Evolutionary conservation across 2,888 invertebrate genomes (phyloP).

Genomic region (Rhorus exstirpatorius): DNA sequence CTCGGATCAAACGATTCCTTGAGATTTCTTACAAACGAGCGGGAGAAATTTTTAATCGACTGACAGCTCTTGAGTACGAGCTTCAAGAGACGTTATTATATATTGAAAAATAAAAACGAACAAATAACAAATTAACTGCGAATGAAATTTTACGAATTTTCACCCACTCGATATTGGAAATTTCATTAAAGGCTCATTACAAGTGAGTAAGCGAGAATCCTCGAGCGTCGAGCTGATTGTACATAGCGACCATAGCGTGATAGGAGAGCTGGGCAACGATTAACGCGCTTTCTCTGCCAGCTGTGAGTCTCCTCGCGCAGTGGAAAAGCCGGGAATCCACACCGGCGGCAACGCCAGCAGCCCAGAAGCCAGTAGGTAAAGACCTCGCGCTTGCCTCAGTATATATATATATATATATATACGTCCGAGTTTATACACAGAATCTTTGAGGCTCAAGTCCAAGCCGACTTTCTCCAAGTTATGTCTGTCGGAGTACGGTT

Average conservation of each 20-base stretch:
- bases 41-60: neutral
- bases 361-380: constrained; percentile 5
- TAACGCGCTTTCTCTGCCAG: constrained; percentile 64
- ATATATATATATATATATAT: no score
- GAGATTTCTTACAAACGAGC: neutral
- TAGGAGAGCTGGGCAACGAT: constrained; percentile 43
- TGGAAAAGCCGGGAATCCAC: constrained; percentile 54
- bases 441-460: constrained; percentile 70
- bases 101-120: no score
- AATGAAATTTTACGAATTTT: neutral
- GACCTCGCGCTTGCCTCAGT: constrained; percentile 18
- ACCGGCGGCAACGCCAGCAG: constrained; percentile 31
- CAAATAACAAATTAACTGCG: no score
- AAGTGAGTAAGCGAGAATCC: constrained; percentile 15
- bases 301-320: constrained; percentile 31
- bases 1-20: neutral
- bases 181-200: constrained; percentile 21
- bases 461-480: constrained; percentile 75
- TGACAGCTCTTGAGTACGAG: neutral
- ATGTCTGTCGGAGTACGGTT: constrained; percentile 69
- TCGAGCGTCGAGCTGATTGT: constrained; percentile 9
- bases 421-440: constrained; percentile 52
- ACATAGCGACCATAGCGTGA: constrained; percentile 19
- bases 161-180: neutral
- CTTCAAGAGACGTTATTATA: no score